Conservation (phyloP, 2,113 vertebrate genomes). For the Blennius ocellaris region DNA sequence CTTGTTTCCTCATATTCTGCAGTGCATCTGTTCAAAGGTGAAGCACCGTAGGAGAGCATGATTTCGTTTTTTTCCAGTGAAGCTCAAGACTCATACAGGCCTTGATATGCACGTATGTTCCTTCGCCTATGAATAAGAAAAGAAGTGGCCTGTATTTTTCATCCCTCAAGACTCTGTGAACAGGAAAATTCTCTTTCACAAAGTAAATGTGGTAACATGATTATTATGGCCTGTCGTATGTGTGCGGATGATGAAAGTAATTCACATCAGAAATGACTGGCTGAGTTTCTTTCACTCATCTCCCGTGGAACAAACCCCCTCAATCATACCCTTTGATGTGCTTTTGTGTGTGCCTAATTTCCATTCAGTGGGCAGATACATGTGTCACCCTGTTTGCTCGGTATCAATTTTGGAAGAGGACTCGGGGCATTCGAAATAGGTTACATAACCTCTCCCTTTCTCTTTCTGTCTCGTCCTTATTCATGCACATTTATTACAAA, state of each 20-base stretch:
- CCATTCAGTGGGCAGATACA: slow-evolving; percentile 69
- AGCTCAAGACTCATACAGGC: slow-evolving; percentile 12
- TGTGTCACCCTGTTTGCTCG: slow-evolving; percentile 58
- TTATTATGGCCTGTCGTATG: slow-evolving; percentile 64
- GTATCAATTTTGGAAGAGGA: slow-evolving; percentile 56
- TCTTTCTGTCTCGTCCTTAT: slow-evolving; percentile 45
- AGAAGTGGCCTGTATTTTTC: slow-evolving; percentile 39
- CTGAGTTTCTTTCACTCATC: slow-evolving; percentile 71
- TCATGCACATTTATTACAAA: slow-evolving; percentile 40
- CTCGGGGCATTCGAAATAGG: slow-evolving; percentile 50
- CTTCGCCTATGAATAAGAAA: slow-evolving; percentile 38
- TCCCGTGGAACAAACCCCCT: slow-evolving; percentile 73
- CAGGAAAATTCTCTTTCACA: slow-evolving; percentile 56
- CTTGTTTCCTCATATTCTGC: slow-evolving; percentile 5
- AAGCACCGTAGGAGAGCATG: slow-evolving; percentile 15
- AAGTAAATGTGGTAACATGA: slow-evolving; percentile 68
- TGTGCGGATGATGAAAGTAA: slow-evolving; percentile 73
- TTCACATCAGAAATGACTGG: slow-evolving; percentile 71
- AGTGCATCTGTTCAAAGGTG: slow-evolving; percentile 38
- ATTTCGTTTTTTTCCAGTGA: slow-evolving; percentile 23
- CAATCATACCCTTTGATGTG: slow-evolving; percentile 79
- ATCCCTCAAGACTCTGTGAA: slow-evolving; percentile 55
- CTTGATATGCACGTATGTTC: slow-evolving; percentile 5
- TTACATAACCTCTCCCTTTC: slow-evolving; percentile 48
- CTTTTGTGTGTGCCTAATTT: slow-evolving; percentile 76